Base-by-base conservation (phyloP, 1,140 invertebrate genomes). In the Radopholus similis region DNA sequence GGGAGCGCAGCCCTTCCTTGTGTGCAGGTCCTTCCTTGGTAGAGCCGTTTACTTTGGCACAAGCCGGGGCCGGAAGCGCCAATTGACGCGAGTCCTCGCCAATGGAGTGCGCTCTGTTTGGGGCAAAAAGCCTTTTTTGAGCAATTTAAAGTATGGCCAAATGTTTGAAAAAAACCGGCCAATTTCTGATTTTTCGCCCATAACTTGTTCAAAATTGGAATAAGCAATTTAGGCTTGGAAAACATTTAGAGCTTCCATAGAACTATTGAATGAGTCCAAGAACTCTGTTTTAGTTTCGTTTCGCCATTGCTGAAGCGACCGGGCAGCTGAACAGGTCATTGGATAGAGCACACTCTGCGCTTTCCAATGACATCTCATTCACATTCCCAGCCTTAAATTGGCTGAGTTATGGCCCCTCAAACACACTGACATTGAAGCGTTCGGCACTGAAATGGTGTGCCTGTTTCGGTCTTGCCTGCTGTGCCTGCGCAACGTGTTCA, bases 401-500 rank as follows among this genome's bases (percentile, higher is more conserved):
- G 21, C 18, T 5, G 4, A 1, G 30, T 51, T n/a, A n/a, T n/a
- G n/a, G 18, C 47, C 6, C 0, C 13, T 21, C 1, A 40, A 1
- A 40, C 11, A 40, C 11, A 42, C 2, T 11, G 18, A 13, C 1
- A n/a, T 42, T 42, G 38, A 2, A n/a, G 38, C 11, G 1, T 42
- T 11, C 18, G 11, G 11, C 18, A 42, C 11, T 42, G 11, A 42
- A 42, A 42, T 42, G 11, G 11, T 11, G 38, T 1, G 18, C 38
- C 11, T 42, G 38, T 42, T 11, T 18, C 38, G 38, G 38, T n/a
- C n/a, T n/a, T n/a, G 30, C 47, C 47, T 21, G 47, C 47, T 51
- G 47, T 62, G 49, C 58, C 40, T n/a, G 40, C 35, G 42, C 23
- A 62, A 40, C 44, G 58, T 62, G 34, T 62, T 62, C 49, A 47